Conservation (phyloP, 1,140 invertebrate species). For the Lordiphosa stackelbergi region DNA sequence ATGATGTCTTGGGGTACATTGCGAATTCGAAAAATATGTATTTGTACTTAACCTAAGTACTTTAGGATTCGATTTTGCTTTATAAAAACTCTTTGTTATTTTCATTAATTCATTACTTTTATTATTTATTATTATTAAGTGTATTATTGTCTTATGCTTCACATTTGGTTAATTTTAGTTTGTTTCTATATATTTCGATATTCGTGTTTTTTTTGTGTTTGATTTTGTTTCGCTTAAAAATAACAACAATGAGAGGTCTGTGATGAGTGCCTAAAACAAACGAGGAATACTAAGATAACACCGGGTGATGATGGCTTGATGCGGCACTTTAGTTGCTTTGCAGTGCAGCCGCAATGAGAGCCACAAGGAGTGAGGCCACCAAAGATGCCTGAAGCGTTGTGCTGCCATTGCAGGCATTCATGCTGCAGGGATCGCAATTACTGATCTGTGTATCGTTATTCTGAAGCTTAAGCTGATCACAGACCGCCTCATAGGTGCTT, state of each 20-base stretch:
- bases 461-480: slow-evolving; percentile 25
- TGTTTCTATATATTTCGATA: slow-evolving; percentile 48
- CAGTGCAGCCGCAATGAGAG: slow-evolving; percentile 43
- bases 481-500: slow-evolving; percentile 44
- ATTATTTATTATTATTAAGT: slow-evolving; percentile 53
- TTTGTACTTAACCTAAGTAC: no score
- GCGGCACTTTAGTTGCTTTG: slow-evolving; percentile 33
- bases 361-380: slow-evolving; percentile 39
- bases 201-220: slow-evolving; percentile 19
- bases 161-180: slow-evolving; percentile 51
- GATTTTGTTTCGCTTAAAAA: slow-evolving; percentile 36
- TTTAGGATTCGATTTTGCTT: no score
- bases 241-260: slow-evolving; percentile 38
- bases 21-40: no score
- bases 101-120: no score
- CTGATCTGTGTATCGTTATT: slow-evolving; percentile 25
- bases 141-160: slow-evolving; percentile 34
- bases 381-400: slow-evolving; percentile 34
- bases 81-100: no score
- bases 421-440: slow-evolving; percentile 59
- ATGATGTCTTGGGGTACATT: no score
- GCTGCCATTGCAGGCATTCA: slow-evolving; percentile 58
- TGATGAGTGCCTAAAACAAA: slow-evolving; percentile 30
- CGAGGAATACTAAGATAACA: slow-evolving; percentile 60
- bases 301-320: slow-evolving; percentile 30